Percentiles rank a stretch among this genome's conserved stretches.
Conservation (phyloP, 2,113 vertebrate species). For the Brachyhypopomus occidentalis region DNA sequence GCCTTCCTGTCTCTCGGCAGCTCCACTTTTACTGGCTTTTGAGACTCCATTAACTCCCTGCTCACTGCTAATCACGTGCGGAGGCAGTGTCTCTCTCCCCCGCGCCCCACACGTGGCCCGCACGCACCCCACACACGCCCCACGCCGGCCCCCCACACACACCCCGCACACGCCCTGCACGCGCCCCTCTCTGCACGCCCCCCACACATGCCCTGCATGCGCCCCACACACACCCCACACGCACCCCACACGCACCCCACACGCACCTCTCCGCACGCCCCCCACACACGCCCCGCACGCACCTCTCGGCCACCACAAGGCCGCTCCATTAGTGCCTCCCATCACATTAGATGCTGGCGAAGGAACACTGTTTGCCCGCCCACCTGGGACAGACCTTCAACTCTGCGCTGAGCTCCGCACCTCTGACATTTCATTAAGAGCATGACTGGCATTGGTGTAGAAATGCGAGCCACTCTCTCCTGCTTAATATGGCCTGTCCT, state of each 20-base stretch:
- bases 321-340: conserved; percentile 46
- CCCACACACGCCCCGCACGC: not conserved
- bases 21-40: conserved; percentile 27
- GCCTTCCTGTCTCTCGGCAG: conserved; percentile 46
- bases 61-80: conserved; percentile 41
- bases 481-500: conserved; percentile 3
- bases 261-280: not conserved
- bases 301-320: not conserved
- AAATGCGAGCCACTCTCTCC: conserved; percentile 26
- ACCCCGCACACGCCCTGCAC: too few species aligned
- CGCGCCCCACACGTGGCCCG: not conserved
- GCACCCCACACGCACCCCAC: too few species aligned
- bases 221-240: too few species aligned
- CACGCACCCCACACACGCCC: too few species aligned
- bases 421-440: conserved; percentile 49
- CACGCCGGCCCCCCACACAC: too few species aligned
- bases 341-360: conserved; percentile 47
- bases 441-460: not conserved
- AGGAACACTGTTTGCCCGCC: conserved; percentile 19
- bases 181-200: too few species aligned
- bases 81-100: not conserved
- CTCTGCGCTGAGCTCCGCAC: conserved; percentile 30
- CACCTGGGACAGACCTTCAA: conserved; percentile 47
- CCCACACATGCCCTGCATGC: too few species aligned
- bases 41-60: conserved; percentile 50